Evolutionary conservation across 2,113 vertebrate species (phyloP).

Genomic region (Spizaetus ornatus): DNA sequence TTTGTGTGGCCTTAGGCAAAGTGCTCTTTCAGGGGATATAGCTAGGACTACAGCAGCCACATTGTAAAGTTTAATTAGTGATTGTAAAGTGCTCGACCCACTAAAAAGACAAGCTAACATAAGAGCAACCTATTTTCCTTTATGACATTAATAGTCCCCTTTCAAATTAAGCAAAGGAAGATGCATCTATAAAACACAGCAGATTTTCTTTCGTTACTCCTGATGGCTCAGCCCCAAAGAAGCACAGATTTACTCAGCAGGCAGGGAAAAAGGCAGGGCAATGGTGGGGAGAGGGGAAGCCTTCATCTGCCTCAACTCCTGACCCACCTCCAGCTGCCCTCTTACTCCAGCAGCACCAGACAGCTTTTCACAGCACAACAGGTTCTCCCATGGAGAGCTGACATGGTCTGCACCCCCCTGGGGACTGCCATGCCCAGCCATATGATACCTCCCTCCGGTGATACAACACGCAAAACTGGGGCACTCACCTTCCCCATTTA

Average conservation of each 20-base stretch:
- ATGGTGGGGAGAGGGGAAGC: not conserved
- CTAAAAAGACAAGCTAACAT: not conserved
- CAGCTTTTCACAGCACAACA: not conserved
- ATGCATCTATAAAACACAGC: not conserved
- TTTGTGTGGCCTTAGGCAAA: not conserved
- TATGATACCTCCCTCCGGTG: fast-evolving
- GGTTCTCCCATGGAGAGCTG: not conserved
- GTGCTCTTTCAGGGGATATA: not conserved
- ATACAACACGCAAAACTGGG: not conserved
- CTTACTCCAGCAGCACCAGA: not conserved
- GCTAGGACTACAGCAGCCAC: not conserved
- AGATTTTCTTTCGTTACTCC: not conserved
- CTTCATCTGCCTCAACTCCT: not conserved
- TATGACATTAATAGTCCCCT: not conserved
- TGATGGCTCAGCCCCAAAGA: not conserved
- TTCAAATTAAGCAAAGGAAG: not conserved
- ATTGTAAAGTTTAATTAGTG: constrained; percentile 12
- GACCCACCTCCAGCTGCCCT: not conserved
- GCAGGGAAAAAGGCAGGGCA: not conserved
- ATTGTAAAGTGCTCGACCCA: not conserved
- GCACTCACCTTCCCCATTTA: not conserved
- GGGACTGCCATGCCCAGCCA: not conserved
- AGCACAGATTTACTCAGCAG: not conserved
- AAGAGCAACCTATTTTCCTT: constrained; percentile 1
- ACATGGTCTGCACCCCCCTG: not conserved